These are phyloP conservation scores for Cerastis rubricosa DNA, from an alignment of 2,888 invertebrate genomes.

Conservation along the genomic window DNA sequence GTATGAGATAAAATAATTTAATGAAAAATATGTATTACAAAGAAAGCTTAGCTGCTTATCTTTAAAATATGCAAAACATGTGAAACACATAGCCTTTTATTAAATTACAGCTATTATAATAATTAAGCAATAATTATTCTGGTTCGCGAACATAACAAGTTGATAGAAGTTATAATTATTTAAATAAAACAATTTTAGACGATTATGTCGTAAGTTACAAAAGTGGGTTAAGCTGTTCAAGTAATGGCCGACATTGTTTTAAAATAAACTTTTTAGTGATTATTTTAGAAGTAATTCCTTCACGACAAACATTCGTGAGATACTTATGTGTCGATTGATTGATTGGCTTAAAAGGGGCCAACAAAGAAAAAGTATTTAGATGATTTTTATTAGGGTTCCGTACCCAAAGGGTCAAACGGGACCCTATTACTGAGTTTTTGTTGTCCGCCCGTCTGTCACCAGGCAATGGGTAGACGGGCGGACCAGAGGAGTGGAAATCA, in stretches of 20 bases:
- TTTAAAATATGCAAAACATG: slow-evolving; percentile 15
- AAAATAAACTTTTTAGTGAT: slow-evolving; percentile 1
- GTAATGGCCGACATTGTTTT: neutral
- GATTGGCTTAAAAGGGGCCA: no score
- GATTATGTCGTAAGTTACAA: slow-evolving; percentile 32
- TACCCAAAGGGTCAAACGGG: no score
- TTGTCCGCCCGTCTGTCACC: no score
- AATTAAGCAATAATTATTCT: slow-evolving; percentile 47
- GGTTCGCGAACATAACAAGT: slow-evolving; percentile 32
- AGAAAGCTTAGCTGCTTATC: neutral
- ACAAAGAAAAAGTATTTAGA: no score
- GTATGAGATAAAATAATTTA: no score
- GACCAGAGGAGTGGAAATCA: no score
- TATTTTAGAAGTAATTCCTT: neutral
- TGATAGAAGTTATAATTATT: slow-evolving; percentile 41
- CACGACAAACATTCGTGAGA: neutral
- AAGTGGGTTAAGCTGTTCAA: slow-evolving; percentile 23
- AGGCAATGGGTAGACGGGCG: no score
- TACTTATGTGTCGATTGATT: neutral
- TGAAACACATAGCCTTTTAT: slow-evolving; percentile 23
- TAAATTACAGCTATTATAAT: slow-evolving; percentile 42
- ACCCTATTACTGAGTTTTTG: no score
- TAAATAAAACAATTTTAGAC: slow-evolving; percentile 31
- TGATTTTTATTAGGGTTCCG: no score
- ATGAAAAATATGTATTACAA: neutral